Evolutionary conservation across 2,113 vertebrate species (phyloP), one percentile per base, ranked within the genome.

Genomic region (Hippocampus zosterae): DNA sequence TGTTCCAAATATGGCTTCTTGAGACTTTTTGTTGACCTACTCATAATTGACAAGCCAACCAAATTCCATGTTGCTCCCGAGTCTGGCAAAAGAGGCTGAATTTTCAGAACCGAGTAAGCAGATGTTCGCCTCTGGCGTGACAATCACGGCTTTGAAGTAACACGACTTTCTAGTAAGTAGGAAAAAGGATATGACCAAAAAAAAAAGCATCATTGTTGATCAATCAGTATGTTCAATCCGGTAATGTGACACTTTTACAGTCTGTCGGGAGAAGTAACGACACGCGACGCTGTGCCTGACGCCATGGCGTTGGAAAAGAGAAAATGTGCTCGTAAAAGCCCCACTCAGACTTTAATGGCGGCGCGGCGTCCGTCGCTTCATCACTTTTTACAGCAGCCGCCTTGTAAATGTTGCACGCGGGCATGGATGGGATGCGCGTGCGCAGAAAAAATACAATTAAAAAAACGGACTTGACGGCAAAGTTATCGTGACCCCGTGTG

Each of bases 311-410:
- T 41, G 37, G 18, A 44, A 67, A 37, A n/a, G 11, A 40, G 50
- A n/a, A 53, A 67, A 53, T 23, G 48, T 33, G 19, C 27, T 67
- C 65, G 33, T 67, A 67, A 67, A 52, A 67, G 27, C 25, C 46
- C 16, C 65, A 67, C 46, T 67, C 65, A 67, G 46, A 33, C 16
- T n/a, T 55, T 37, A 53, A 40, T 50, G 48, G 65, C 29, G 16
- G 48, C 29, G 19, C 48, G 2, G 48, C 27, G 5, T 37, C n/a
- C 19, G 19, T 21, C 46, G 60, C n/a, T 27, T 50, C 61, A 65
- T 65, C 62, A 65, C 61, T 21, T 66, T 52, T 50, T 72, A 50
- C 67, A 18, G n/a, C 27, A 46, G 25, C n/a, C 65, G 16, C 9
- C 25, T 16, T 19, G 69, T 68, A 37, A 71, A 64, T 66, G 53